phyloP scores from a whole-genome alignment of 2,113 vertebrate species.

The Malurus alboscapulatus region DNA sequence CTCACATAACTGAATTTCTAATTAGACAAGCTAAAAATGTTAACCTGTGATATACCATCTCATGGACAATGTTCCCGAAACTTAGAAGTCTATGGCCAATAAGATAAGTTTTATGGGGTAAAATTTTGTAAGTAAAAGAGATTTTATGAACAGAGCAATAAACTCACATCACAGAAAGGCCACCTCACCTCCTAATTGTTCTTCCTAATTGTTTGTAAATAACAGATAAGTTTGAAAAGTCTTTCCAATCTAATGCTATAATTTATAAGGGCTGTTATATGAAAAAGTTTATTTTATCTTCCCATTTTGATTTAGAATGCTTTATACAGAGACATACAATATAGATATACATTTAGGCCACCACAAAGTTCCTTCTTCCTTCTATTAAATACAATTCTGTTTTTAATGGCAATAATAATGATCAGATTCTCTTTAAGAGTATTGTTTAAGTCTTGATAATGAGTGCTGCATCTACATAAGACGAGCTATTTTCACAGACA shows the following conservation, averaged over 20 bases:
- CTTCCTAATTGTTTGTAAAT: not conserved
- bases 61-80: not conserved
- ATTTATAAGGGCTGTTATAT: not conserved
- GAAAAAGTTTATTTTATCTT: not conserved
- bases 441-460: not conserved
- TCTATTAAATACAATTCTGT: not conserved
- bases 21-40: rapidly evolving
- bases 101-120: not conserved
- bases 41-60: not conserved
- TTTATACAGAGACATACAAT: not conserved
- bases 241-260: not conserved
- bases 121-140: not conserved
- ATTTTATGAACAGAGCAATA: not conserved
- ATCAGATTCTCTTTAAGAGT: not conserved
- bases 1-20: not conserved
- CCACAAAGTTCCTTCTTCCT: not conserved
- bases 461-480: not conserved
- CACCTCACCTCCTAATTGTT: not conserved
- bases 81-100: not conserved
- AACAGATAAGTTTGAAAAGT: not conserved
- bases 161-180: not conserved
- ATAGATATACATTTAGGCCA: not conserved
- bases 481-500: not conserved
- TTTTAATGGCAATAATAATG: not conserved
- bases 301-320: not conserved